phyloP scores from a whole-genome alignment of 2,113 vertebrate genomes.

The Rattus rattus region DNA sequence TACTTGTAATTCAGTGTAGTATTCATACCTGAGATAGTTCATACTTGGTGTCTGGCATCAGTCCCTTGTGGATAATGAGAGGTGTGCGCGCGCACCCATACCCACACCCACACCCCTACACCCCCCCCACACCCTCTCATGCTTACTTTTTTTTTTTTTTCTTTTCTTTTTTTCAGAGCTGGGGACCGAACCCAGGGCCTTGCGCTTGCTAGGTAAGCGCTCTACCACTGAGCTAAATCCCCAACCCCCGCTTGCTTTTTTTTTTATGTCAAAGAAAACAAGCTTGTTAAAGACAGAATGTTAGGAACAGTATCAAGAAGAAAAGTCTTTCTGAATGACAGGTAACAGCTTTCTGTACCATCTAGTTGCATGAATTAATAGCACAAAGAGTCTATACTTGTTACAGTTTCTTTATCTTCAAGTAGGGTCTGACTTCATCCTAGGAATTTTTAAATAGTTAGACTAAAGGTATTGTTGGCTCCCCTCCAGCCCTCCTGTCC shows the following conservation, averaged over 20 bases:
- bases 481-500: not conserved
- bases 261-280: not conserved
- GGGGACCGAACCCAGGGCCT: no score
- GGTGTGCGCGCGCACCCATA: no score
- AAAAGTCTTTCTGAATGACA: not conserved
- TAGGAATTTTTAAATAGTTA: not conserved
- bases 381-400: not conserved
- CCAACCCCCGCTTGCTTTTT: no score
- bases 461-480: not conserved
- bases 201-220: no score
- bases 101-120: not conserved
- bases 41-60: not conserved
- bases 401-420: not conserved
- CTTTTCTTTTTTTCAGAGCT: no score
- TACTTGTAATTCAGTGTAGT: not conserved
- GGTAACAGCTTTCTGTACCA: not conserved
- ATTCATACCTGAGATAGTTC: no score
- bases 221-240: no score
- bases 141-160: no score
- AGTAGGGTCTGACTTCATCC: not conserved
- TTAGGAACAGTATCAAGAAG: not conserved
- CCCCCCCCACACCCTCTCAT: no score
- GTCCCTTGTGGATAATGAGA: not conserved
- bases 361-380: slow-evolving; percentile 40
- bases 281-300: not conserved